Evolutionary conservation across 2,797 vertebrate species (phyloP), one percentile per base, ranked within the genome.

Genomic region (Phataginus tricuspis): DNA sequence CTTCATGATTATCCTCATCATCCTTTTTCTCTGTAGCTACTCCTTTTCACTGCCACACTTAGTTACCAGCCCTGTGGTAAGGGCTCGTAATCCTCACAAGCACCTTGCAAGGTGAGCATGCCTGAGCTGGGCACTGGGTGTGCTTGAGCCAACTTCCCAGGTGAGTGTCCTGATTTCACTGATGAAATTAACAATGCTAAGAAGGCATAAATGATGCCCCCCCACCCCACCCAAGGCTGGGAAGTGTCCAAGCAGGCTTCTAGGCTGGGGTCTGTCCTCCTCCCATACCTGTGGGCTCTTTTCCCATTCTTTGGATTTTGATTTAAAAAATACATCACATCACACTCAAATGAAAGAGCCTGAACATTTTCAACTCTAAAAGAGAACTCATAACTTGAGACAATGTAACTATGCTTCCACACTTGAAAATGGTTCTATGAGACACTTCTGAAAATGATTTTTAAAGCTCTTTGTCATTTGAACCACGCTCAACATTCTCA

Each of bases 301-400:
- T 57, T 79, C 79, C 78, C 15, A 45, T 51, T 91, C 31, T 94
- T 93, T 72, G 63, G 31, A 63, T 75, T 55, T 78, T 57, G 66
- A 53, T 1, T 78, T 92, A 51, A 61, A 79, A 85, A 63, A 49
- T 21, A 75, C 13, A 13, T 16, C 53, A 37, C 19, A 68, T 29
- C 34, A 18, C 19, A 64, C 51, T 77, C 86, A 66, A 71, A 78
- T 78, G 7, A 90, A 91, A 53, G 91, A 85, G 49, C 11, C 59
- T 39, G 23, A 39, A 94, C 68, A 27, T 53, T 53, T 63, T 45
- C 6, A 78, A 11, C 72, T 45, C 51, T 85, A 37, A 75, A 91
- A 75, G 37, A 3, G 23, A 91, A 39, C 53, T 15, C 27, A 39
- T 19, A 49, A 51, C 77, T 80, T 55, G 64, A 78, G 69, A 39